These are phyloP conservation scores for Drosophila neonasuta DNA, from an alignment of 2,888 invertebrate genomes.

Conservation along the genomic window DNA sequence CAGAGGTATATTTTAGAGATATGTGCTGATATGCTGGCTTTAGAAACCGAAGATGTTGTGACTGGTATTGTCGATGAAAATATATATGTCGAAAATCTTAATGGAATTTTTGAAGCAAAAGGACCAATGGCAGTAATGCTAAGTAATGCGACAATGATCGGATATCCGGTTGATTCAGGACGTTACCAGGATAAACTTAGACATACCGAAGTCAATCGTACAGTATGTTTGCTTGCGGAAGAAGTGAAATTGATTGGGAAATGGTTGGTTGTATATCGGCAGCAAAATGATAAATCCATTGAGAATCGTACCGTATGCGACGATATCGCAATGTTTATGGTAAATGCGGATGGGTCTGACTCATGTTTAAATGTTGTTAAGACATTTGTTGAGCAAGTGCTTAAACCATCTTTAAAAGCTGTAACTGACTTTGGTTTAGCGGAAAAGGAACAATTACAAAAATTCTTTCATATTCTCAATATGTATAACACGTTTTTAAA, in stretches of 20 bases:
- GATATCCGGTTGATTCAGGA: constrained; percentile 84
- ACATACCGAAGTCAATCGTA: constrained; percentile 83
- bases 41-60: constrained; percentile 86
- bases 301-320: constrained; percentile 87
- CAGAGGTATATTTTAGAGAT: constrained; percentile 88
- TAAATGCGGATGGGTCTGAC: constrained; percentile 55
- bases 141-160: constrained; percentile 86
- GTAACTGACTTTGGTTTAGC: constrained; percentile 84
- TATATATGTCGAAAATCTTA: constrained; percentile 85
- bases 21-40: constrained; percentile 86
- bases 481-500: constrained; percentile 82
- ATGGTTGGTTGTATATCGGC: constrained; percentile 88
- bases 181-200: constrained; percentile 72
- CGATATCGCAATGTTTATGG: constrained; percentile 70
- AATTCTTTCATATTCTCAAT: constrained; percentile 85
- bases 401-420: constrained; percentile 82
- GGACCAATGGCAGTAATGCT: constrained; percentile 86
- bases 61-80: constrained; percentile 89
- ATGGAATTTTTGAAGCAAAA: constrained; percentile 85
- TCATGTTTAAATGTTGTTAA: constrained; percentile 64
- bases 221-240: constrained; percentile 86
- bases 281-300: constrained; percentile 84
- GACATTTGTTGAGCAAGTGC: constrained; percentile 72
- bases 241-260: constrained; percentile 84
- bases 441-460: constrained; percentile 82